Percentiles rank a stretch among this genome's conserved stretches.
Conservation (phyloP, 2,797 vertebrate genomes). For the Moxostoma hubbsi region DNA sequence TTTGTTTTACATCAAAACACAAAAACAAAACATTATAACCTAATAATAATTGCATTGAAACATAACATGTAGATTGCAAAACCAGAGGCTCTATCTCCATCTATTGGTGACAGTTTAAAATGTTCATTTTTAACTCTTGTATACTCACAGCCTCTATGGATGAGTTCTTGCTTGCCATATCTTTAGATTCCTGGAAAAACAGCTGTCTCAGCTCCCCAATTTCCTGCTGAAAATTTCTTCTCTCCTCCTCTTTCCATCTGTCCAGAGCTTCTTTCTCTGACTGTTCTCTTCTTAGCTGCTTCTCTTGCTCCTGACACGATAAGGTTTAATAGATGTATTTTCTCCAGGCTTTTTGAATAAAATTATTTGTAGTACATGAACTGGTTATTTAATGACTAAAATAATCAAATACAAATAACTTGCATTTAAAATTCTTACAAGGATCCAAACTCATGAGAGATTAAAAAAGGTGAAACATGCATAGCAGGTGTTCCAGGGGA, state of each 20-base stretch:
- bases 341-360: too few species aligned
- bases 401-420: too few species aligned
- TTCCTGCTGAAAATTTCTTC: slow-evolving; percentile 69
- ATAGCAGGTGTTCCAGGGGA: too few species aligned
- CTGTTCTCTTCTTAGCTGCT: slow-evolving; percentile 62
- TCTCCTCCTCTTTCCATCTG: slow-evolving; percentile 78
- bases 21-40: not conserved
- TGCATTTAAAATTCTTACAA: too few species aligned
- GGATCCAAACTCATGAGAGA: too few species aligned
- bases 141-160: slow-evolving; percentile 71
- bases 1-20: too few species aligned
- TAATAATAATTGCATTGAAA: not conserved
- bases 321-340: not conserved
- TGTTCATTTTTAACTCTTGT: not conserved
- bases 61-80: not conserved
- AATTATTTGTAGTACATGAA: not conserved
- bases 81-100: slow-evolving; percentile 61
- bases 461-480: too few species aligned
- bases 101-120: slow-evolving; percentile 58
- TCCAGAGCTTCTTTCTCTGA: slow-evolving; percentile 68
- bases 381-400: not conserved
- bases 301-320: slow-evolving; percentile 66
- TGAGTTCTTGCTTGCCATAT: slow-evolving; percentile 69
- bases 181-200: slow-evolving; percentile 70
- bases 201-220: slow-evolving; percentile 71